Evolutionary conservation across 2,113 vertebrate genomes (phyloP).

Genomic region (Ammodytes marinus): DNA sequence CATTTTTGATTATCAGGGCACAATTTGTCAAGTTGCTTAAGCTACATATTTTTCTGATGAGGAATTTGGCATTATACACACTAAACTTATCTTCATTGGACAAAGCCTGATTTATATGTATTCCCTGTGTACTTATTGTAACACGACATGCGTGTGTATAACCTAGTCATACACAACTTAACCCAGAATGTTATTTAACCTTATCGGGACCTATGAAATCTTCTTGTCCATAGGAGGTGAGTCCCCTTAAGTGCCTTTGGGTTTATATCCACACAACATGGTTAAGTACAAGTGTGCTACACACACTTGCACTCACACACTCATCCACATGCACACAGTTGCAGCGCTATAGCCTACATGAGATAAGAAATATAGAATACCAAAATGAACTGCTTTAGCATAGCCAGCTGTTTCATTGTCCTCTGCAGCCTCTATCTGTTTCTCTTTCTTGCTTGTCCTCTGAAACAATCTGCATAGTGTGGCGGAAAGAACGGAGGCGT

Average conservation of each 20-base stretch:
- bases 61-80: not conserved
- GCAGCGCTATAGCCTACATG: constrained; percentile 46
- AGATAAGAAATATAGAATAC: constrained; percentile 74
- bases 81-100: not conserved
- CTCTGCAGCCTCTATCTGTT: constrained; percentile 77
- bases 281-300: not conserved
- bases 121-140: not conserved
- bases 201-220: not conserved
- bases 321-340: not conserved
- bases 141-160: not conserved
- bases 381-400: constrained; percentile 84
- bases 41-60: not conserved
- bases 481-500: constrained; percentile 82
- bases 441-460: constrained; percentile 82
- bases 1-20: not conserved
- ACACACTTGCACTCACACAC: constrained; percentile 15
- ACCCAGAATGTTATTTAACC: not conserved
- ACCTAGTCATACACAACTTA: not conserved
- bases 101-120: not conserved
- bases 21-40: not conserved
- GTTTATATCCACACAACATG: constrained; percentile 5
- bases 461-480: constrained; percentile 87
- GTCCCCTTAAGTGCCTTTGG: not conserved
- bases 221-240: not conserved
- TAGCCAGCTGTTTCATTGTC: constrained; percentile 88